Evolutionary conservation across 2,888 invertebrate genomes (phyloP).

Genomic region (Aethes cnicana): DNA sequence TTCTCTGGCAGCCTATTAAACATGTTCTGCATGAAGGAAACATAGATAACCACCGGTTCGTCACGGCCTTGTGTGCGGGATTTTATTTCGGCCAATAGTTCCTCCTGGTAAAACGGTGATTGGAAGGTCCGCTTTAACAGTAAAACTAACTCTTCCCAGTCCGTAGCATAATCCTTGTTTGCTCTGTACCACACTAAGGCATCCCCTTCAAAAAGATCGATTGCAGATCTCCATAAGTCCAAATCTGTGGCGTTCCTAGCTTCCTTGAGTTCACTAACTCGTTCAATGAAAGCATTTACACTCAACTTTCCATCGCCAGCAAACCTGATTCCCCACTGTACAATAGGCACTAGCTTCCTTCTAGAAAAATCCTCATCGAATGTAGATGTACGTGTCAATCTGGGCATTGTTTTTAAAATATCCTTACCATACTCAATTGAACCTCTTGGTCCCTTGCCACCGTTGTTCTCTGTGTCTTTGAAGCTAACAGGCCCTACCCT

Average conservation of each 20-base stretch:
- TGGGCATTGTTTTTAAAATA: not conserved
- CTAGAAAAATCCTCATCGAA: not conserved
- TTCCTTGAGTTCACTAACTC: not conserved
- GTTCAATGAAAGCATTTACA: not conserved
- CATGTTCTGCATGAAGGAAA: slow-evolving; percentile 25
- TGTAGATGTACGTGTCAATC: not conserved
- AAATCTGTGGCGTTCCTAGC: not conserved
- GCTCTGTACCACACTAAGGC: slow-evolving; percentile 28
- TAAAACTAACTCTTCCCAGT: not conserved
- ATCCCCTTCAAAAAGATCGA: slow-evolving; percentile 29
- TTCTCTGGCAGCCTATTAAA: slow-evolving; percentile 9
- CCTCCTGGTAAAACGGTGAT: slow-evolving; percentile 3
- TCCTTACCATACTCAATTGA: not conserved
- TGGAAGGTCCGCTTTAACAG: not conserved
- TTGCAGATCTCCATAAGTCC: slow-evolving; percentile 16
- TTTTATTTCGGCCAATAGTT: slow-evolving; percentile 18
- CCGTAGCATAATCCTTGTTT: slow-evolving; percentile 1
- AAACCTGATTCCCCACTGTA: slow-evolving; percentile 1
- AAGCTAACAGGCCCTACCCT: too few species aligned
- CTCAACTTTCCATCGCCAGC: not conserved
- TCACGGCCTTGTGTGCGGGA: slow-evolving; percentile 6
- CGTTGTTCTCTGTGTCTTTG: too few species aligned
- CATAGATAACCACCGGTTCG: slow-evolving; percentile 8
- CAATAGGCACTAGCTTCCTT: not conserved
- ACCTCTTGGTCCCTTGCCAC: not conserved